These are phyloP conservation scores for Aporophyla lueneburgensis DNA, from an alignment of 2,888 invertebrate genomes.

Conservation along the genomic window DNA sequence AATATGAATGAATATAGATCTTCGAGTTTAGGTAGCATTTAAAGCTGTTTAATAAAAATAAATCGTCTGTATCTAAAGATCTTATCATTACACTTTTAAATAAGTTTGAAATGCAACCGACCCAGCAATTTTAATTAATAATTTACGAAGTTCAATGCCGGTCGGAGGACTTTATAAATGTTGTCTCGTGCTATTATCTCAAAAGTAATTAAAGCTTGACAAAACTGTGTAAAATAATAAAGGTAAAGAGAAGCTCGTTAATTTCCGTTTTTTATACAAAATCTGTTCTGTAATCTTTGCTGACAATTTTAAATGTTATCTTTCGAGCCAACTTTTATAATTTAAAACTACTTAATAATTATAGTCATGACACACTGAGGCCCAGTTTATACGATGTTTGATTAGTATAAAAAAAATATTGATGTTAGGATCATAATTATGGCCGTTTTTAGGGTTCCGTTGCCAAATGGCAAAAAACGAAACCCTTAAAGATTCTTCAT, in stretches of 20 bases:
- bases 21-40: not conserved
- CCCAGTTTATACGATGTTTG: not conserved
- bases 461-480: no score
- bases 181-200: constrained; percentile 45
- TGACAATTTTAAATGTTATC: not conserved
- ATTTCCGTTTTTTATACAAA: constrained; percentile 14
- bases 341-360: not conserved
- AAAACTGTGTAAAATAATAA: constrained; percentile 42
- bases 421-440: not conserved
- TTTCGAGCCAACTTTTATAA: not conserved
- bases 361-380: no score
- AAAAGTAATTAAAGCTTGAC: constrained; percentile 56
- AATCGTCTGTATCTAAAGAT: constrained; percentile 9
- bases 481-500: no score
- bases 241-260: constrained; percentile 19
- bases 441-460: not conserved
- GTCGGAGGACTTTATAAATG: constrained; percentile 31
- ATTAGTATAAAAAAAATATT: not conserved
- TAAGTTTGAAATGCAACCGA: constrained; percentile 23
- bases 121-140: constrained; percentile 52
- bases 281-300: not conserved
- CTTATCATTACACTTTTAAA: constrained; percentile 34
- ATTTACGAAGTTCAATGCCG: constrained; percentile 43
- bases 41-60: not conserved
- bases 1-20: not conserved